phyloP scores from a whole-genome alignment of 2,113 vertebrate genomes.

The Gopherus flavomarginatus region DNA sequence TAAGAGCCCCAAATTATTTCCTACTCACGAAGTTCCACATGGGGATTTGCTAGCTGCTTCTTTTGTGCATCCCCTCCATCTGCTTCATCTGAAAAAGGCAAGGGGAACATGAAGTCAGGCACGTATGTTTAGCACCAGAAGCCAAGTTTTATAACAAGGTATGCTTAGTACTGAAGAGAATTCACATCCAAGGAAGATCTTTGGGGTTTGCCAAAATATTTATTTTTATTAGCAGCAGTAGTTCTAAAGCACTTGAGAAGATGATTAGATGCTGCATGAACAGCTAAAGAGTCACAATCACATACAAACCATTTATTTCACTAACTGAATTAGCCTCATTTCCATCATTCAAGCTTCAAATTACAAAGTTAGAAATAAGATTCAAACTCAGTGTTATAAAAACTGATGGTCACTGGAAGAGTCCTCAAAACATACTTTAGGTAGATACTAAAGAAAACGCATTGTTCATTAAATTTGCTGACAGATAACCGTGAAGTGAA shows the following conservation, averaged over 20 bases:
- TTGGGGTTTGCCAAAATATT: not conserved
- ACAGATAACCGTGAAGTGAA: not conserved
- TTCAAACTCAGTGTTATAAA: not conserved
- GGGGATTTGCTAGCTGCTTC: constrained; percentile 92
- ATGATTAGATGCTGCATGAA: not conserved
- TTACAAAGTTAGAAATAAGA: not conserved
- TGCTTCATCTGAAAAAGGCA: constrained; percentile 84
- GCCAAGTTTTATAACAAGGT: not conserved
- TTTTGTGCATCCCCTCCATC: constrained; percentile 92
- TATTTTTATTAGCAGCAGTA: not conserved
- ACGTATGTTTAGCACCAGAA: not conserved
- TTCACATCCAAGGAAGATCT: not conserved
- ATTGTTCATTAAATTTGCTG: not conserved
- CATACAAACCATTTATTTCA: not conserved
- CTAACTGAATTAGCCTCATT: not conserved
- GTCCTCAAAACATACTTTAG: not conserved
- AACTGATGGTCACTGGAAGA: not conserved
- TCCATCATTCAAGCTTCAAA: not conserved
- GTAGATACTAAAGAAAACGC: not conserved
- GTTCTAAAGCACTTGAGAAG: not conserved
- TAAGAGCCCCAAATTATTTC: not conserved
- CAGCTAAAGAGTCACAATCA: not conserved
- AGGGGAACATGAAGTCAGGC: constrained; percentile 9
- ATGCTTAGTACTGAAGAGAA: not conserved
- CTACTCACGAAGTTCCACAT: constrained; percentile 95